Conservation (phyloP, 2,888 invertebrate species). For the Cecidostiba fungosa region DNA sequence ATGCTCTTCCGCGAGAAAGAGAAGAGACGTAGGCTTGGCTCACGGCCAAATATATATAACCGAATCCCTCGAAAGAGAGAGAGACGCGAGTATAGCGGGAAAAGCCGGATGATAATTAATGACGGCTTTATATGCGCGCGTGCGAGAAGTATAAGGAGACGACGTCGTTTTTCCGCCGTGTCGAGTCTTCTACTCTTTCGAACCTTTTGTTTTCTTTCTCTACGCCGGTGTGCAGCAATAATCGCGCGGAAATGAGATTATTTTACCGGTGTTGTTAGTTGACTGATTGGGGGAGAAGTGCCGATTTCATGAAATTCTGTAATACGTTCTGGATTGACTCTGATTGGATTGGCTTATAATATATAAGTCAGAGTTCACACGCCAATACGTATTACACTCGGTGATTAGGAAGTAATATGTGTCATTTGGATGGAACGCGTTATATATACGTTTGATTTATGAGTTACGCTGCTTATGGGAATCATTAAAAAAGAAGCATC, state of each 20-base stretch:
- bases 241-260: background rate
- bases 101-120: conserved; percentile 38
- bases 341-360: too few relatives aligned
- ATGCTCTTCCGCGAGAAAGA: background rate
- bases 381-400: too few relatives aligned
- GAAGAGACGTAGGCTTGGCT: conserved; percentile 4
- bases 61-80: background rate
- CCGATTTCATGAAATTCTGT: too few relatives aligned
- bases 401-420: too few relatives aligned
- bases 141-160: background rate
- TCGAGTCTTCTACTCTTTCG: background rate
- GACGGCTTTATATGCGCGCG: conserved; percentile 5
- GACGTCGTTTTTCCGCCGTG: background rate
- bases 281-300: too few relatives aligned
- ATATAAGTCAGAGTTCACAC: too few relatives aligned
- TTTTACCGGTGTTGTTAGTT: background rate
- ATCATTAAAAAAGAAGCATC: background rate
- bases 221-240: background rate
- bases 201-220: background rate
- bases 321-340: too few relatives aligned
- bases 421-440: too few relatives aligned
- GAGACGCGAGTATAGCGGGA: too few relatives aligned
- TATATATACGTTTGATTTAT: too few relatives aligned
- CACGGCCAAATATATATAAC: background rate
- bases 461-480: background rate